Evolutionary conservation across 2,888 invertebrate species (phyloP).

Genomic region (Leucophora obtusa): DNA sequence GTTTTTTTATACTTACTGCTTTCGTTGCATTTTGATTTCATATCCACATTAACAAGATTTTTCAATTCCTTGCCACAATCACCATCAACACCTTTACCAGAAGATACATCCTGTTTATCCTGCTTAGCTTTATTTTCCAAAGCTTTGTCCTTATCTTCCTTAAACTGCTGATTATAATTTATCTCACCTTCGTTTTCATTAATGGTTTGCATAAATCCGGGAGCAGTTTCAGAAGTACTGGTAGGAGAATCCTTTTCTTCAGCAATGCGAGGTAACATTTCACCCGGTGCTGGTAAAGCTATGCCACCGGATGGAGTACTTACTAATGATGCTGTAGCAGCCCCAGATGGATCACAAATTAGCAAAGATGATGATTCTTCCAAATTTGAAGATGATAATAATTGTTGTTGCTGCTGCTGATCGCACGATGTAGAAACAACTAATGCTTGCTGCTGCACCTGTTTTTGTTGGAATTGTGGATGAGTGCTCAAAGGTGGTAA

Average conservation of each 20-base stretch:
- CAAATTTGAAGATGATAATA: conserved; percentile 11
- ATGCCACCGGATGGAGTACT: conserved; percentile 68
- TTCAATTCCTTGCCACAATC: conserved; percentile 30
- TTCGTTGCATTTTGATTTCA: conserved; percentile 46
- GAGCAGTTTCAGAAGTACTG: conserved; percentile 66
- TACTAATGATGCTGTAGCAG: conserved; percentile 42
- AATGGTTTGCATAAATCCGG: conserved; percentile 71
- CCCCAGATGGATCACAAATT: conserved; percentile 43
- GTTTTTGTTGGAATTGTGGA: conserved; percentile 47
- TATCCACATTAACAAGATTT: conserved; percentile 3
- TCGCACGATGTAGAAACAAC: conserved; percentile 27
- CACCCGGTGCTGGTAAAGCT: conserved; percentile 80
- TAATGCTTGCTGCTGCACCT: conserved; percentile 16
- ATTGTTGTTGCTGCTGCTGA: conserved; percentile 28
- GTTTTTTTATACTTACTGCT: conserved; percentile 49
- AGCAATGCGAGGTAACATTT: conserved; percentile 88
- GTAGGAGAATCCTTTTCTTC: conserved; percentile 85
- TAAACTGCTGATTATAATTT: conserved; percentile 44
- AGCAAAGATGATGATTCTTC: conserved; percentile 14
- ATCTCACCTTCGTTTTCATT: conserved; percentile 68
- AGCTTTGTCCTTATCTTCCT: conserved; percentile 45
- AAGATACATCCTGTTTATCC: not conserved
- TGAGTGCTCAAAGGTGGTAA: conserved; percentile 58
- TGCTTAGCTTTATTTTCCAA: conserved; percentile 34
- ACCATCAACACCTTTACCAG: conserved; percentile 1